Conservation (phyloP, 2,888 invertebrate species). For the Chrysolina americana region DNA sequence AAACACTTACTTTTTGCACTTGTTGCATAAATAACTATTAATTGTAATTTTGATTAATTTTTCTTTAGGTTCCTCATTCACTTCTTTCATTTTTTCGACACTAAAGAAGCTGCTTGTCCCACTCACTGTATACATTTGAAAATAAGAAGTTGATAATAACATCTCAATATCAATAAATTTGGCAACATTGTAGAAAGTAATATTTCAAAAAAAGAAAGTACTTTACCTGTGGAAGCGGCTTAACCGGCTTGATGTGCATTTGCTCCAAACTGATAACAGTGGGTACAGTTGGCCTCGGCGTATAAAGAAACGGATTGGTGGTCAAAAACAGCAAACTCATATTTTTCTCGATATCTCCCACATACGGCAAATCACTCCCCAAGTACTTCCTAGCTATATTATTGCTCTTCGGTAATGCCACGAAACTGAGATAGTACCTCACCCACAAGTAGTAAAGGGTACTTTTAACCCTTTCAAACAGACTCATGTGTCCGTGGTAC, state of each 20-base stretch:
- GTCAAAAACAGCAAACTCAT: constrained; percentile 62
- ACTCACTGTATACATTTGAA: not conserved
- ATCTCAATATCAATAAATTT: not conserved
- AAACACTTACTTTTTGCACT: no score
- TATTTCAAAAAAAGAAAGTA: no score
- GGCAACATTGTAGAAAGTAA: no score
- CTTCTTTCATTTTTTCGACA: no score
- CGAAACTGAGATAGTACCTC: constrained; percentile 53
- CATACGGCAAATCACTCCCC: constrained; percentile 62
- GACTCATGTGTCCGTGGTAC: constrained; percentile 62
- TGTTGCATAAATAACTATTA: no score
- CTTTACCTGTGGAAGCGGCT: constrained; percentile 61
- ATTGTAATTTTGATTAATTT: no score
- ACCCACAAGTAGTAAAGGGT: constrained; percentile 58
- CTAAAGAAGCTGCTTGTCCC: no score
- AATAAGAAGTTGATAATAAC: not conserved
- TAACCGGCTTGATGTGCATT: constrained; percentile 58
- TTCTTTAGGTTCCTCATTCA: no score
- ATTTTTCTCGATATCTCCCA: constrained; percentile 62
- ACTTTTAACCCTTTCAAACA: constrained; percentile 64
- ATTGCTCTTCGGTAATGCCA: constrained; percentile 58
- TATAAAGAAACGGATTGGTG: constrained; percentile 62
- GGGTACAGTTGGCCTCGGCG: constrained; percentile 61
- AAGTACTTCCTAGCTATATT: constrained; percentile 61
- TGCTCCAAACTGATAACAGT: constrained; percentile 60